phyloP scores from a whole-genome alignment of 2,888 invertebrate species.

The Chorisops tibialis region DNA sequence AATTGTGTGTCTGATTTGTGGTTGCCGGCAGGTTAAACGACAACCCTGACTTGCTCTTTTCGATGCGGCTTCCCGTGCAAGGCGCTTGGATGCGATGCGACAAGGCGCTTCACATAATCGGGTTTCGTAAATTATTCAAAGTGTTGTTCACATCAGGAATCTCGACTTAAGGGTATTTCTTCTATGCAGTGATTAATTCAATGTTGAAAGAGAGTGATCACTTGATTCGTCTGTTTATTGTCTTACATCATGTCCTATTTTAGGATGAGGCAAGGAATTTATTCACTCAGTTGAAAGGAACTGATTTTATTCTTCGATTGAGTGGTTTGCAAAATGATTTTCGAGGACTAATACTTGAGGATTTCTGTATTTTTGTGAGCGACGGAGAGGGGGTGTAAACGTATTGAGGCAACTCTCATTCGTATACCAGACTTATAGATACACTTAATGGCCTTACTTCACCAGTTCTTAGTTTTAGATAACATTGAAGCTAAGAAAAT shows the following conservation, averaged over 20 bases:
- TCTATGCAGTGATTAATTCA: slow-evolving; percentile 35
- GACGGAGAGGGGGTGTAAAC: too few relatives aligned
- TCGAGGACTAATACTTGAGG: too few relatives aligned
- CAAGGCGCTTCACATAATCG: slow-evolving; percentile 33
- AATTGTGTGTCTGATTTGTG: slow-evolving; percentile 50
- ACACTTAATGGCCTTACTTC: too few relatives aligned
- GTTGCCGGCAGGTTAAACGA: slow-evolving; percentile 36
- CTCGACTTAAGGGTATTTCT: slow-evolving; percentile 28
- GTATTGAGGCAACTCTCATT: too few relatives aligned
- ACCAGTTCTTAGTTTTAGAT: too few relatives aligned
- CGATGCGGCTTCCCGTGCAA: not conserved
- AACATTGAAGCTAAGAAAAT: too few relatives aligned
- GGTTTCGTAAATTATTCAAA: slow-evolving; percentile 37
- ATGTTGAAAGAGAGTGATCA: slow-evolving; percentile 13
- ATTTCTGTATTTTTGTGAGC: too few relatives aligned
- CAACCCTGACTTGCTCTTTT: slow-evolving; percentile 16
- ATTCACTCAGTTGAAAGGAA: too few relatives aligned
- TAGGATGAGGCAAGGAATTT: too few relatives aligned
- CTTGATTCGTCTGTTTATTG: slow-evolving; percentile 25
- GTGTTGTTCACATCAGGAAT: slow-evolving; percentile 32
- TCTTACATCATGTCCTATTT: slow-evolving; percentile 13
- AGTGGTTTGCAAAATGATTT: too few relatives aligned
- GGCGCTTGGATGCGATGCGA: not conserved
- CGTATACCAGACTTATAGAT: too few relatives aligned
- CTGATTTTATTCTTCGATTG: too few relatives aligned